Evolutionary conservation across 1,140 invertebrate genomes (phyloP), one percentile per base, ranked within the genome.

Genomic region (Cotesia chilonis): DNA sequence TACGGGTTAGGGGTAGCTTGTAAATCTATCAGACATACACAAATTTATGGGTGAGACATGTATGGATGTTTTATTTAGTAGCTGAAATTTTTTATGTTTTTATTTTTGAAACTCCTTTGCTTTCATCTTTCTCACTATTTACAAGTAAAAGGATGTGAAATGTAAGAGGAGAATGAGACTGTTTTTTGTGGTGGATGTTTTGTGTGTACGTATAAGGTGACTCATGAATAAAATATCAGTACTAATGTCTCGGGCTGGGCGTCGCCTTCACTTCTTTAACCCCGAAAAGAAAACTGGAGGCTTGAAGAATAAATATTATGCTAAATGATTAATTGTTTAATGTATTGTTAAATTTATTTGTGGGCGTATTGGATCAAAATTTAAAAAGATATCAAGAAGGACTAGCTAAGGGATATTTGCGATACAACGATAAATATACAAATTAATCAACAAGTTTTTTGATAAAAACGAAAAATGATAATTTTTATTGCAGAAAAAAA

Each of bases 21-120:
- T 87, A 86, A 86, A 86, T 87, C 85, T 86, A 87, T 87, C 85
- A 80, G 83, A 78, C 75, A 75, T 80, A 65, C 81, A 82, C 78
- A 84, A 86, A 85, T 87, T 87, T 87, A 87, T 85, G 80, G 81
- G 79, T 72, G 74, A 79, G 77, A 77, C 77, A 81, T 81, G 81
- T 85, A 83, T 85, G 81, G 81, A 85, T 86, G 81, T 86, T 87
- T 86, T 85, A 87, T 85, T 85, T 85, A 85, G 82, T 85, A 85
- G 83, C 78, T 80, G 63, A 78, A 36, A 47, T 54, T 17, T 61
- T 41, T 70, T 60, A 61, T 61, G 10, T 10, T 57, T 60, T 17
- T 41, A n/a, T 14, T 60, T 64, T n/a, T 51, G 7, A 9, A 9
- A 47, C 41, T 47, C 5, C 6, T 47, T 9, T 36, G 7, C 36